A percentile compares a stretch with the other conserved stretches of the same genome.
Evolutionary conservation across 2,888 invertebrate species (phyloP).

Genomic region (Cryptocephalus moraei): DNA sequence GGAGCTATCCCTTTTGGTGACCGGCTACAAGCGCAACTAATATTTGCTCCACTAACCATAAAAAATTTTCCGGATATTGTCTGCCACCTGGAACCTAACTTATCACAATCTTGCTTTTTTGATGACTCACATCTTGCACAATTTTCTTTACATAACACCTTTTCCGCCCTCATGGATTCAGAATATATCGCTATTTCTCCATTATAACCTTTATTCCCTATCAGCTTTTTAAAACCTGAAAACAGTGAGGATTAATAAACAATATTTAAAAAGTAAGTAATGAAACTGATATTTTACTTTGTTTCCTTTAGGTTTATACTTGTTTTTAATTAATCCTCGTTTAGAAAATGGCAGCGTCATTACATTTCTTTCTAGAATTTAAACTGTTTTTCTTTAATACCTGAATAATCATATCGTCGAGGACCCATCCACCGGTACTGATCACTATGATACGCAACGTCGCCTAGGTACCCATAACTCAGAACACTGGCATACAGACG

Average conservation of each 20-base stretch:
- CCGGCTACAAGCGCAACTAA: conserved; percentile 64
- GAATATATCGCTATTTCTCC: conserved; percentile 50
- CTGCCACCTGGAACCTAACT: conserved; percentile 38
- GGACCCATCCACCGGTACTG: conserved; percentile 80
- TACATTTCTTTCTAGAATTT: not conserved
- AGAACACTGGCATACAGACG: conserved; percentile 66
- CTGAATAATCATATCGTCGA: conserved; percentile 68
- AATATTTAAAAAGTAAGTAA: no score
- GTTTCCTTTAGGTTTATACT: no score
- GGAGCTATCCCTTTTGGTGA: conserved; percentile 70
- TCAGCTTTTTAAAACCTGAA: conserved; percentile 51
- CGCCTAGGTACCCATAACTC: conserved; percentile 79
- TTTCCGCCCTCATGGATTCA: conserved; percentile 36
- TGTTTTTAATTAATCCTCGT: not conserved
- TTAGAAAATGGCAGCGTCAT: not conserved
- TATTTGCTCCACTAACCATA: conserved; percentile 67
- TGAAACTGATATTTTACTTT: no score
- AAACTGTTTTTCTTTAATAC: conserved; percentile 21
- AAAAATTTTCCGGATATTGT: conserved; percentile 62
- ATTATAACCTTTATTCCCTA: conserved; percentile 52
- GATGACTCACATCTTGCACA: conserved; percentile 37
- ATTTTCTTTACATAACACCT: conserved; percentile 41
- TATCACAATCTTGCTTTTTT: conserved; percentile 16
- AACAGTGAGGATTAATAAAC: not conserved
- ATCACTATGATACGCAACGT: conserved; percentile 70